Base-by-base conservation (phyloP, 1,140 invertebrate genomes). In the Octopus bimaculoides region DNA sequence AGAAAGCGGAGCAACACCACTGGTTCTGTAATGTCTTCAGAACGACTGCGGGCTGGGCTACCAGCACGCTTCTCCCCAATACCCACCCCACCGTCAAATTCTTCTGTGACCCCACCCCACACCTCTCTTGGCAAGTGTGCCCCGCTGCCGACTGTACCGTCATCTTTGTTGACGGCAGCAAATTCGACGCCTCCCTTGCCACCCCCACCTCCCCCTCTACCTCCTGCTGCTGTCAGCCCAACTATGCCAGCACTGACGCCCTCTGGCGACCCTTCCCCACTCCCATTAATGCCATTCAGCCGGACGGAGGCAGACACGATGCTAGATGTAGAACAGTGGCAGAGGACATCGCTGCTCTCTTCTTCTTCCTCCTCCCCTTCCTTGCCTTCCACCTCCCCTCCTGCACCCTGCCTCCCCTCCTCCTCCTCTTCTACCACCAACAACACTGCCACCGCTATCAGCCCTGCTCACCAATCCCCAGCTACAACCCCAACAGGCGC, bases 381-480 rank as follows among this genome's bases (percentile, higher is more conserved):
- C 14, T n/a, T 17, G 26, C 26, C 26, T 20, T n/a, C 14, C 17
- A 17, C 66, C 8, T 20, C 66, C 5, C 26, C 66, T 71, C 9
- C 66, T n/a, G 66, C 5, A 0, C 1, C 14, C 6, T 6, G 17
- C 14, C 9, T 61, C 17, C 7, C 14, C 14, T 71, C 66, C 5
- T 14, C 17, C 17, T 9, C 14, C 26, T 20, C 66, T 20, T n/a
- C 5, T 69, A 6, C 26, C 17, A 71, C 26, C 14, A 20, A 20
- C 5, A 20, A 20, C 5, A n/a, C 66, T 6, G 8, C 17, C 3
- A 20, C 17, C 66, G 5, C 66, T 5, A 71, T 14, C 5, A n/a
- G 78, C 79, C 54, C 69, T 76, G 20, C 55, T 79, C 41, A 76
- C 20, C 52, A 52, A 10, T 66, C 20, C 41, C 66, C 53, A 14